Percentiles rank a stretch among this genome's conserved stretches.
These are phyloP conservation scores for Palythoa caribaeorum DNA, from an alignment of 92 coral and sea anemone species.

Conservation along the genomic window DNA sequence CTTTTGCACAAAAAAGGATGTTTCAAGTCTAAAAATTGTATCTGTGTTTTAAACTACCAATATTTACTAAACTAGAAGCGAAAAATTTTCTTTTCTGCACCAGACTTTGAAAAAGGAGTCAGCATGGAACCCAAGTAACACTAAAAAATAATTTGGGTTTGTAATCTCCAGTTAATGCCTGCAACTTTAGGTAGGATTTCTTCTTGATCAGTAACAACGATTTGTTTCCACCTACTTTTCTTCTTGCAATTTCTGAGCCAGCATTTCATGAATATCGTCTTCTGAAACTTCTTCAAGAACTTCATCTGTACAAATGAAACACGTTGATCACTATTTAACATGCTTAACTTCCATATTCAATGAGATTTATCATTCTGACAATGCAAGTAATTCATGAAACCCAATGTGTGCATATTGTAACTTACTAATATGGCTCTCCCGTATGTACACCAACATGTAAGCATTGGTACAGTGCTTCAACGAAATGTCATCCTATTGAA, in stretches of 20 bases:
- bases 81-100: no score
- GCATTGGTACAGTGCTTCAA: conserved; percentile 85
- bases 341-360: not conserved
- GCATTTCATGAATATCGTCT: conserved; percentile 85
- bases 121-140: no score
- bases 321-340: not conserved
- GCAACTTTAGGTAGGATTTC: not conserved
- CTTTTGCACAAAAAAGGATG: no score
- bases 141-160: no score
- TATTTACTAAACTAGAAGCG: no score
- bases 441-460: conserved; percentile 98
- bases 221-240: conserved; percentile 77
- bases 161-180: not conserved
- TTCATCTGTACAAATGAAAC: conserved; percentile 62
- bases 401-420: not conserved
- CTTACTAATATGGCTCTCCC: conserved; percentile 92
- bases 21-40: no score
- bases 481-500: conserved; percentile 58
- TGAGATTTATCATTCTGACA: not conserved
- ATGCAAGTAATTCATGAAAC: not conserved
- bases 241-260: conserved; percentile 92
- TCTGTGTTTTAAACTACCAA: no score
- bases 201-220: not conserved
- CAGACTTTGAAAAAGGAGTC: no score
- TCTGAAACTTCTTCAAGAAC: conserved; percentile 83